Evolutionary conservation across 2,888 invertebrate genomes (phyloP).

Genomic region (Cerceris ruficornis): DNA sequence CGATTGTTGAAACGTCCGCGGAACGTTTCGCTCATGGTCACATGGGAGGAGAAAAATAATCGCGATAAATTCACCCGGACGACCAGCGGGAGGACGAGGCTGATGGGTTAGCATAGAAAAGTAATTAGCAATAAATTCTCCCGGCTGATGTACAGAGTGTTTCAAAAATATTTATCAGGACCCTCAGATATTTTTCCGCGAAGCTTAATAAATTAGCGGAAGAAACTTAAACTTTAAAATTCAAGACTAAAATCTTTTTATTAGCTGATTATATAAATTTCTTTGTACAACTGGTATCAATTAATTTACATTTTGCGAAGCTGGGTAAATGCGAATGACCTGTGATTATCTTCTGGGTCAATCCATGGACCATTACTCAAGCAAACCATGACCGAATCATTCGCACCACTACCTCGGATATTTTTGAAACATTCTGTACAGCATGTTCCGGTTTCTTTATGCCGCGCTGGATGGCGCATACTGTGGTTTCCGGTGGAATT

Average conservation of each 20-base stretch:
- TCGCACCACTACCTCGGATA: no score
- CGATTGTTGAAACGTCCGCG: conserved; percentile 44
- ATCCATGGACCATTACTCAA: no score
- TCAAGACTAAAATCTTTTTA: no score
- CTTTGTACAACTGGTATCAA: no score
- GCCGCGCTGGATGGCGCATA: conserved; percentile 24
- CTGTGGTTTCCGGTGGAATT: conserved; percentile 14
- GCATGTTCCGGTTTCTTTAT: conserved; percentile 50
- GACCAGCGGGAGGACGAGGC: conserved; percentile 11
- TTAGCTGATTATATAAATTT: no score
- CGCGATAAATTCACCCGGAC: conserved; percentile 41
- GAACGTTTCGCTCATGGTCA: conserved; percentile 37
- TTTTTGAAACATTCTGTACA: not conserved
- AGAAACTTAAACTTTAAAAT: no score
- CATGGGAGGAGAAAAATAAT: conserved; percentile 41
- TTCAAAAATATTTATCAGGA: not conserved
- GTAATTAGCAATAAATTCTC: conserved; percentile 66
- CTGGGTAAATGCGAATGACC: no score
- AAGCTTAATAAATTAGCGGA: no score
- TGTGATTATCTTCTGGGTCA: no score
- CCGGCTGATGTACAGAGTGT: conserved; percentile 26
- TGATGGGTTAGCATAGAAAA: conserved; percentile 56
- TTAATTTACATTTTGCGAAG: no score
- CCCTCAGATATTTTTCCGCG: no score
- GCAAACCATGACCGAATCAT: no score